A percentile compares a stretch with the other conserved stretches of the same genome.
These are phyloP conservation scores for Danaus melanippus DNA, from an alignment of 1,140 invertebrate genomes.

Conservation along the genomic window DNA sequence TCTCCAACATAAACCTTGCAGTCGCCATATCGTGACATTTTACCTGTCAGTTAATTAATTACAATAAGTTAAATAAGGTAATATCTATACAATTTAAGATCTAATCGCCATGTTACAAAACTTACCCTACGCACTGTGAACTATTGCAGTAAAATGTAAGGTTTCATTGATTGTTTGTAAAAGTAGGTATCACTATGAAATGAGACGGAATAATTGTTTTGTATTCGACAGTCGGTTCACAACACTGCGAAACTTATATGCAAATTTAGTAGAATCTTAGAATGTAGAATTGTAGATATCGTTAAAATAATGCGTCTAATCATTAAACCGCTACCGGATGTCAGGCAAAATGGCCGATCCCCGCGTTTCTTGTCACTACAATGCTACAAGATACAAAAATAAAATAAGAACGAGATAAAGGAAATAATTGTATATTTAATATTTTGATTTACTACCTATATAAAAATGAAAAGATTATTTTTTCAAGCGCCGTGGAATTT, in stretches of 20 bases:
- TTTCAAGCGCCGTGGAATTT: too few relatives aligned
- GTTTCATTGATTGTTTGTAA: conserved; percentile 6
- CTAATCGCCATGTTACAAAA: conserved; percentile 3
- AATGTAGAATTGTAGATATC: too few relatives aligned
- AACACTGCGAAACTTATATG: too few relatives aligned
- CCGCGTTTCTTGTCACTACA: too few relatives aligned
- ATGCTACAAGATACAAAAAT: too few relatives aligned
- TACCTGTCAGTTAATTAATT: conserved; percentile 25
- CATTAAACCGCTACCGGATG: conserved; percentile 11
- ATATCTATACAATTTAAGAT: background rate
- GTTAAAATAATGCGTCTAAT: conserved; percentile 10
- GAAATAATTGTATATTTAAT: too few relatives aligned
- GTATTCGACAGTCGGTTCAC: too few relatives aligned
- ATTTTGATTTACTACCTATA: too few relatives aligned
- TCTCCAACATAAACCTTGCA: conserved; percentile 98
- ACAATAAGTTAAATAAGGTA: conserved; percentile 9
- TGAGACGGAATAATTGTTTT: too few relatives aligned
- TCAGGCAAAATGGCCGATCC: conserved; percentile 22
- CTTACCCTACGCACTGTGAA: conserved; percentile 9
- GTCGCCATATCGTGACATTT: conserved; percentile 87
- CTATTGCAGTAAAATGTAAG: conserved; percentile 2
- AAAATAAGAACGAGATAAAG: too few relatives aligned
- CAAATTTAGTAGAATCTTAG: background rate
- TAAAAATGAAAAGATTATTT: too few relatives aligned
- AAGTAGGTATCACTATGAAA: too few relatives aligned